A percentile compares a stretch with the other conserved stretches of the same genome.
phyloP scores from a whole-genome alignment of 2,113 vertebrate genomes.

The Oncorhynchus clarkii region DNA sequence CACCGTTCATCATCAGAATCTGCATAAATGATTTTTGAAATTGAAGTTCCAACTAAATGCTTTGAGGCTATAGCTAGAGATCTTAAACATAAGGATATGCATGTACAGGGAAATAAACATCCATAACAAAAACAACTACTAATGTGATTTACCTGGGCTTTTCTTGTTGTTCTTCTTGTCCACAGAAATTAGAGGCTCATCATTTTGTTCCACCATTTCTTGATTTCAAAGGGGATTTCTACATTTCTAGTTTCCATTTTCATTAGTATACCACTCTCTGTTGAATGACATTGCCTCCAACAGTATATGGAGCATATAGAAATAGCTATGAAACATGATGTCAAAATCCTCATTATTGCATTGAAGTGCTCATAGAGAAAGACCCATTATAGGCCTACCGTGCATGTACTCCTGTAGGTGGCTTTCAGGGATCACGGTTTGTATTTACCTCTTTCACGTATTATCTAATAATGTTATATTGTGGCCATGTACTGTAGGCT shows the following conservation, averaged over 20 bases:
- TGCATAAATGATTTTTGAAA: conserved; percentile 72
- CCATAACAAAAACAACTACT: conserved; percentile 69
- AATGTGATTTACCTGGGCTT: conserved; percentile 49
- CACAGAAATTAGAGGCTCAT: conserved; percentile 58
- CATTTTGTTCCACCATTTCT: conserved; percentile 51
- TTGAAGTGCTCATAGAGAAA: neutral
- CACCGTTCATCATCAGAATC: conserved; percentile 67
- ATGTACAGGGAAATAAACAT: conserved; percentile 61
- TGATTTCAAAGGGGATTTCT: conserved; percentile 58
- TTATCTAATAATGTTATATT: neutral
- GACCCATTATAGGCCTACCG: neutral
- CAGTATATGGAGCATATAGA: neutral
- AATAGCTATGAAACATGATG: neutral
- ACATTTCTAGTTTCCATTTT: conserved; percentile 32
- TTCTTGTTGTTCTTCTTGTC: conserved; percentile 55
- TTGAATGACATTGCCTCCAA: neutral
- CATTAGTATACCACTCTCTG: conserved; percentile 52
- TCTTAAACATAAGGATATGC: conserved; percentile 26
- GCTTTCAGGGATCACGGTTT: too few relatives aligned
- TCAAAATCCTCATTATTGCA: neutral
- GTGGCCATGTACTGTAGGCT: neutral
- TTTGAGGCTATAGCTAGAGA: conserved; percentile 53
- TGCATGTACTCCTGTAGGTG: neutral
- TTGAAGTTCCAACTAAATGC: conserved; percentile 53
- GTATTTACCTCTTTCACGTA: too few relatives aligned